phyloP scores from a whole-genome alignment of 1,140 invertebrate species.

The Drosophila pallidifrons region DNA sequence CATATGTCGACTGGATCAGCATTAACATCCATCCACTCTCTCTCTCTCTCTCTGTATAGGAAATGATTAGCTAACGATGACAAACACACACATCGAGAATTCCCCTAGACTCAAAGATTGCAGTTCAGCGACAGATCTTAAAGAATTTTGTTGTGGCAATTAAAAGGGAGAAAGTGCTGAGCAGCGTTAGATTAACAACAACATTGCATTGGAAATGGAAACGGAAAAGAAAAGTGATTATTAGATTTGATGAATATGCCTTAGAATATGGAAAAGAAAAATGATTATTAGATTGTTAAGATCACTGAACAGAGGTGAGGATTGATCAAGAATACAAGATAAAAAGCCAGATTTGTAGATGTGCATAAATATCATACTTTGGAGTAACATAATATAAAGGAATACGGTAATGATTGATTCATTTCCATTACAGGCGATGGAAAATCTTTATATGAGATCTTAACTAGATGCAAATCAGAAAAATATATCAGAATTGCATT shows the following conservation, averaged over 20 bases:
- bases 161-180: background rate
- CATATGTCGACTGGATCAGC: slow-evolving; percentile 47
- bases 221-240: background rate
- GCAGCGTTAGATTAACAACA: background rate
- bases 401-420: no score
- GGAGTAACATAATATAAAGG: no score
- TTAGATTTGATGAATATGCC: background rate
- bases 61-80: slow-evolving; percentile 79
- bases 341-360: no score
- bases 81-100: slow-evolving; percentile 37
- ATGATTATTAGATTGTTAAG: background rate
- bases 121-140: background rate
- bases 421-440: no score
- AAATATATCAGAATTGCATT: no score
- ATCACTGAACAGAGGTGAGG: no score
- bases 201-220: background rate
- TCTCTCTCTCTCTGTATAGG: slow-evolving; percentile 1
- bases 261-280: background rate
- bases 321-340: no score
- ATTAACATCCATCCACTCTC: background rate
- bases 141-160: background rate
- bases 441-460: no score
- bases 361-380: no score
- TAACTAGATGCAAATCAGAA: no score
- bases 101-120: background rate